These are phyloP conservation scores for Archivesica marissinica DNA, from an alignment of 1,140 invertebrate species.

Conservation along the genomic window DNA sequence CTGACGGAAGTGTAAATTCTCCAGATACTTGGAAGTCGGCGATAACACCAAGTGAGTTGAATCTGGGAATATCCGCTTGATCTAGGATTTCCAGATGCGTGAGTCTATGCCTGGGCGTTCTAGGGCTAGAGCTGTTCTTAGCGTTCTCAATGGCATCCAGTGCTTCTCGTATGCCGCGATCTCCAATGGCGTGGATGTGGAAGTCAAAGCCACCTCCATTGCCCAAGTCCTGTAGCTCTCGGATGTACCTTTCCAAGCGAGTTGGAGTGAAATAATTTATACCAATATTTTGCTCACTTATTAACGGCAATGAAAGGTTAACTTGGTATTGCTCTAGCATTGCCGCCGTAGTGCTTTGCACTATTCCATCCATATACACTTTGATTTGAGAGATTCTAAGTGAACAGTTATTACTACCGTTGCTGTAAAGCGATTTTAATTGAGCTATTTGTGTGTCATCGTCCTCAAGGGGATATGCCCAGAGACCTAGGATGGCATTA, in stretches of 20 bases:
- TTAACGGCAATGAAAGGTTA: conserved; percentile 23
- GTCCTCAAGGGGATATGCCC: conserved; percentile 53
- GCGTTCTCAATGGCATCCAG: conserved; percentile 56
- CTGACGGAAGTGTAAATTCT: conserved; percentile 40
- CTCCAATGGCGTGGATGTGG: conserved; percentile 64
- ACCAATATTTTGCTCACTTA: conserved; percentile 52
- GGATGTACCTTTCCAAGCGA: conserved; percentile 52
- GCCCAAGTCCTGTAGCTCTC: conserved; percentile 49
- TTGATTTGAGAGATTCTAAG: conserved; percentile 60
- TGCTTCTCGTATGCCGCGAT: conserved; percentile 55
- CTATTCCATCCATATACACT: conserved; percentile 60
- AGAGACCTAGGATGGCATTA: conserved; percentile 53
- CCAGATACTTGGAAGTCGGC: conserved; percentile 67
- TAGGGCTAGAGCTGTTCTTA: neutral
- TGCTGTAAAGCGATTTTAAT: conserved; percentile 45
- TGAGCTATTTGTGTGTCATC: conserved; percentile 49
- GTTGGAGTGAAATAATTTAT: conserved; percentile 61
- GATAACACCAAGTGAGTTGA: conserved; percentile 44
- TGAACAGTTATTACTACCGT: neutral
- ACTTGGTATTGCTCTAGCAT: conserved; percentile 43
- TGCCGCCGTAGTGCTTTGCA: conserved; percentile 60
- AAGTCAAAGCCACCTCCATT: conserved; percentile 61
- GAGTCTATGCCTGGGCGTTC: conserved; percentile 51
- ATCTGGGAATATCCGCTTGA: conserved; percentile 20
- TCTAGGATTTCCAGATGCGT: conserved; percentile 62